These are phyloP conservation scores for Drosophila rufa DNA, from an alignment of 1,140 invertebrate genomes.

Conservation along the genomic window DNA sequence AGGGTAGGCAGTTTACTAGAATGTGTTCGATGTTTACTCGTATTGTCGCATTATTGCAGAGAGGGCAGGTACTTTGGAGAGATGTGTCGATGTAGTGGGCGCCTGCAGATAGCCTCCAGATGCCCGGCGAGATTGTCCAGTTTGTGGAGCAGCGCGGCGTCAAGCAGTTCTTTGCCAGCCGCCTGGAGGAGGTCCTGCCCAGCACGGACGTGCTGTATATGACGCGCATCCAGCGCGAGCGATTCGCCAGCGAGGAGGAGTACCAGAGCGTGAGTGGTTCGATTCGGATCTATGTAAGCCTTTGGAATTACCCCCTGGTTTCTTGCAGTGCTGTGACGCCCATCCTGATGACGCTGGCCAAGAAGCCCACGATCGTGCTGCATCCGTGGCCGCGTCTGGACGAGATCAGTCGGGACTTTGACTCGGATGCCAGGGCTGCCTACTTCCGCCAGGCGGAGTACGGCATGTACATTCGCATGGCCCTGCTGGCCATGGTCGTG, in stretches of 20 bases:
- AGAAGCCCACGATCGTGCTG: slow-evolving; percentile 93
- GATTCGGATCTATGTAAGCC: neutral
- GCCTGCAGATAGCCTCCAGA: slow-evolving; percentile 92
- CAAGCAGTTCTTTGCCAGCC: slow-evolving; percentile 90
- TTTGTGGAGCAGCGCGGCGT: slow-evolving; percentile 93
- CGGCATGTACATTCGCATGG: too few species aligned
- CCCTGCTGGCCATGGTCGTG: too few species aligned
- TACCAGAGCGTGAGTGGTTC: slow-evolving; percentile 88
- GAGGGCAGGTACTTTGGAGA: too few species aligned
- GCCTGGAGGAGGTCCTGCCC: slow-evolving; percentile 93
- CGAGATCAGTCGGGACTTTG: too few species aligned
- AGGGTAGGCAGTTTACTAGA: too few species aligned
- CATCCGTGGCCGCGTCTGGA: too few species aligned
- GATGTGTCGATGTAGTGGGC: too few species aligned
- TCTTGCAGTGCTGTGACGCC: slow-evolving; percentile 93
- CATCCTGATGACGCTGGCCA: slow-evolving; percentile 97
- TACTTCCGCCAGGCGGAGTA: too few species aligned
- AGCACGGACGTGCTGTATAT: slow-evolving; percentile 99
- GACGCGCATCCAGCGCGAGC: slow-evolving; percentile 98
- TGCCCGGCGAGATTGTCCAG: slow-evolving; percentile 94
- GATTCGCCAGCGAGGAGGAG: slow-evolving; percentile 93
- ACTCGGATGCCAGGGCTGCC: too few species aligned
- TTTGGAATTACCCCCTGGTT: too few species aligned
- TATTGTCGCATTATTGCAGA: too few species aligned
- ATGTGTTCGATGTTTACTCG: too few species aligned